Base-by-base conservation (phyloP, 2,888 invertebrate species). In the Dryomyza anilis region DNA sequence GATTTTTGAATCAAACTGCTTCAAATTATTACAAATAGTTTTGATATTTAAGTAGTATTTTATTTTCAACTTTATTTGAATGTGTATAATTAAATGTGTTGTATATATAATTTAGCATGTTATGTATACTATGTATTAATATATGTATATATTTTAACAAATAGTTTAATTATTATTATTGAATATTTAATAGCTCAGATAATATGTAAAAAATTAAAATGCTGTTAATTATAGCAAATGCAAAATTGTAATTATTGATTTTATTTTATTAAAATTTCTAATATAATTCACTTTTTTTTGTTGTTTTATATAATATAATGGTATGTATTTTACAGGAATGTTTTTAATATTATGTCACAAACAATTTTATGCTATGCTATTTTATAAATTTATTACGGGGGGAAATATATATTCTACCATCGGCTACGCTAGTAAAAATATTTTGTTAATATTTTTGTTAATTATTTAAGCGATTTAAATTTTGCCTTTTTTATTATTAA, bases 271-370 rank as follows among this genome's bases (percentile, higher is more conserved):
- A 53, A 29, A 46, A 30, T 33, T 30, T 52, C 14, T 8, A 36
- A 50, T 36, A 36, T 53, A 36, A n/a, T n/a, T n/a, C n/a, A n/a
- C n/a, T n/a, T n/a, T n/a, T n/a, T n/a, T n/a, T n/a, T n/a, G n/a
- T n/a, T n/a, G n/a, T 65, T 67, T 57, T 71, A 65, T 65, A 67
- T 72, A 61, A n/a, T 76, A 73, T 73, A 70, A 70, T 27, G 25
- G 25, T 19, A 55, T 57, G 43, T 16, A 39, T 46, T 23, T 30
- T 50, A 25, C 5, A 39, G 39, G 6, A 2, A 16, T 16, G 16
- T 43, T 43, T 7, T 43, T 43, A 57, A n/a, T 50, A 23, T 46
- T 56, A 46, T 60, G 21, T 59, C 59, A 60, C 53, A 65, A 56
- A 43, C 27, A 65, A 56, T 25, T 62, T 16, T 23, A 10, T 55